Base-by-base conservation (phyloP, 1,140 invertebrate genomes). In the Drosophila bipectinata region DNA sequence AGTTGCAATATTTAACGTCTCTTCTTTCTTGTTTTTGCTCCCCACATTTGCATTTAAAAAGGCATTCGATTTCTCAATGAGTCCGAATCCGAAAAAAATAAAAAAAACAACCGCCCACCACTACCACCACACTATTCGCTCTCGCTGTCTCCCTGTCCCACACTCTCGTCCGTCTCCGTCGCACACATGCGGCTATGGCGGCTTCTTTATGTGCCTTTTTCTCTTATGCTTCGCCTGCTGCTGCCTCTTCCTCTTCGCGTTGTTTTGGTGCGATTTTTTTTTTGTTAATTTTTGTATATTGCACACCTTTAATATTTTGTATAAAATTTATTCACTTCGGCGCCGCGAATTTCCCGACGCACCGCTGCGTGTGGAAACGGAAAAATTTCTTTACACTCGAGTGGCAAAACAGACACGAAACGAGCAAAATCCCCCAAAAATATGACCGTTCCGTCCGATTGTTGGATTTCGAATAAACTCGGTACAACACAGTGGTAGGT, bases 191-290 rank as follows among this genome's bases (percentile, higher is more conserved):
- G 53, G 44, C 54, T 58, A 79, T 79, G 81, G 81, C 81, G 82
- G 82, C 79, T 87, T 85, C 78, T 85, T 85, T 81, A 74, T 83
- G 71, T 83, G 77, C 64, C 77, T 84, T 72, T 83, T 75, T 63
- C 60, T 78, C 32, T 71, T 74, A 21, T 64, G 41, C 72, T 73
- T 79, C 21, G 56, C 64, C 39, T 72, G 56, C 61, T 53, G n/a
- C 5, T 37, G 8, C 14, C 24, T 58, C 53, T 57, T 51, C 41
- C 18, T 14, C 24, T 51, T 51, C 45, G 73, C 75, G 78, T 67
- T 64, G 61, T 57, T 58, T 69, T 66, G 61, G 28, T 71, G 49
- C 47, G 62, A 53, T 44, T 62, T 72, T 47, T 71, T 67, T 62
- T 80, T 15, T 3, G 4, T 15, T 15, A 18, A 44, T 49, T 51